Percentiles rank a stretch among this genome's conserved stretches.
These are phyloP conservation scores for Chinchilla lanigera DNA, from an alignment of 2,113 vertebrate genomes.

Conservation along the genomic window DNA sequence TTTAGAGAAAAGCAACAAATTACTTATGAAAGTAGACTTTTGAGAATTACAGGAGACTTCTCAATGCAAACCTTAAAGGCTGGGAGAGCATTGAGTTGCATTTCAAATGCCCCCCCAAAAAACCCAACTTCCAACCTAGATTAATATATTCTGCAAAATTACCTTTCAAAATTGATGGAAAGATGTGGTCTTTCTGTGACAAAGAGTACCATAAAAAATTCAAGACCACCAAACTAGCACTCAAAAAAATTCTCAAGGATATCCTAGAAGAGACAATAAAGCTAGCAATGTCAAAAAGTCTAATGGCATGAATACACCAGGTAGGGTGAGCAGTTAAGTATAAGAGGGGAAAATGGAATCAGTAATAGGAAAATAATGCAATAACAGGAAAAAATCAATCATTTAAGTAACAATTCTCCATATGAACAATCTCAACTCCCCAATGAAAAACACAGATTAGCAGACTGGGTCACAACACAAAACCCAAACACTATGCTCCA, in stretches of 20 bases:
- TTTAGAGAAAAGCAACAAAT: background rate
- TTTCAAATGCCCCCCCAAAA: background rate
- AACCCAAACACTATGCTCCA: background rate
- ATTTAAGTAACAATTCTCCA: background rate
- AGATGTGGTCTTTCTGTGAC: background rate
- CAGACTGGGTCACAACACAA: background rate
- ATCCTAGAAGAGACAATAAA: background rate
- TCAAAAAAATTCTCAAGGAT: background rate
- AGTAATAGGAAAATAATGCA: background rate
- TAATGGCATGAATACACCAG: background rate
- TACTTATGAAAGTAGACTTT: background rate
- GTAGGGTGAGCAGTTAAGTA: background rate
- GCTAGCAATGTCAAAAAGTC: background rate
- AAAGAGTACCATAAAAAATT: background rate
- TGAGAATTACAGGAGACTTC: background rate
- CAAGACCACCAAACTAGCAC: background rate
- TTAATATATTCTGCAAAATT: background rate
- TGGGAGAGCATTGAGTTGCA: background rate
- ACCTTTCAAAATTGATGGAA: background rate
- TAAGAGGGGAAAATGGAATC: background rate
- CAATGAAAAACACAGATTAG: background rate
- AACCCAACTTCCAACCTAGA: background rate
- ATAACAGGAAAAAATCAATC: background rate
- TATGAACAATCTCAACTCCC: background rate
- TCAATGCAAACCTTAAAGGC: background rate